Evolutionary conservation across 2,888 invertebrate genomes (phyloP).

Genomic region (Melipona beecheii): DNA sequence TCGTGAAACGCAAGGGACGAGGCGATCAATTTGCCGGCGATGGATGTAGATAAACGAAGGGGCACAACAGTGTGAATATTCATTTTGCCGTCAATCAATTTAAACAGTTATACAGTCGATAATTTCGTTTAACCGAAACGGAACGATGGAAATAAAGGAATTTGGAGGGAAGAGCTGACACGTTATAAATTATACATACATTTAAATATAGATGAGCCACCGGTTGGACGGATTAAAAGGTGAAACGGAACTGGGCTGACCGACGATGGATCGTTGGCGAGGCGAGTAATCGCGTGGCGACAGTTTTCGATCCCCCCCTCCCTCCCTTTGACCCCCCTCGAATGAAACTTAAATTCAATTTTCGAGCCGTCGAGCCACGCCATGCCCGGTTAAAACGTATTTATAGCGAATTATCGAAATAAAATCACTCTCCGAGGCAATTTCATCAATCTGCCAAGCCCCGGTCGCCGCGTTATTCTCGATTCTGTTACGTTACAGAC

Average conservation of each 20-base stretch:
- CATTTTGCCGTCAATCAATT: background rate
- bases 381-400: conserved; percentile 41
- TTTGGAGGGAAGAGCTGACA: background rate
- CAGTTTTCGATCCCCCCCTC: conserved; percentile 42
- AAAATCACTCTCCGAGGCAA: conserved; percentile 55
- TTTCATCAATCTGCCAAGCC: conserved; percentile 43
- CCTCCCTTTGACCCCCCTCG: background rate
- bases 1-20: background rate
- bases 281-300: conserved; percentile 53
- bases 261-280: conserved; percentile 4
- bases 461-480: conserved; percentile 35
- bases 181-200: conserved; percentile 15
- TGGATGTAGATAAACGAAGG: background rate
- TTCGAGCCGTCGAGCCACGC: conserved; percentile 27
- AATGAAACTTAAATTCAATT: conserved; percentile 65
- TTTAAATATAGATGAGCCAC: conserved; percentile 43
- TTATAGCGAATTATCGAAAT: conserved; percentile 62
- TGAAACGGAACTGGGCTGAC: conserved; percentile 40
- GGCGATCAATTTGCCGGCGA: background rate
- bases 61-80: background rate
- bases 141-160: background rate
- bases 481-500: conserved; percentile 13
- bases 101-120: background rate
- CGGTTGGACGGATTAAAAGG: conserved; percentile 46
- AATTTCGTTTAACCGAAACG: background rate